These are phyloP conservation scores for Pseudorasbora parva DNA, from an alignment of 2,113 vertebrate genomes.

Conservation along the genomic window DNA sequence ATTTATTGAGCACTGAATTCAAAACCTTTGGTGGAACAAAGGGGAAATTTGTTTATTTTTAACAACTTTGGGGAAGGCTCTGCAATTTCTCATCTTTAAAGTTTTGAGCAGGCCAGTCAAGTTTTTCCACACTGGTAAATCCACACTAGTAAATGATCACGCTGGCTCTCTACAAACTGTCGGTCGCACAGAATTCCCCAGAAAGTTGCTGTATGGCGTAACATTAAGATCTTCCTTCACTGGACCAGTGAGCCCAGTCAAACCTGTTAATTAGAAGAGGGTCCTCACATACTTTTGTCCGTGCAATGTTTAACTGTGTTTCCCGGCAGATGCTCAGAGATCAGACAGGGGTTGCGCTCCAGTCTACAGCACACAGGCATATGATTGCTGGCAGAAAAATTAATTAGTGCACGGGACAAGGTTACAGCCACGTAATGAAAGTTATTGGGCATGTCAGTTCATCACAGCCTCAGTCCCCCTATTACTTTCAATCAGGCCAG, in stretches of 20 bases:
- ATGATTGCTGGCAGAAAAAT: conserved; percentile 68
- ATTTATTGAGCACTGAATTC: background rate
- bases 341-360: conserved; percentile 43
- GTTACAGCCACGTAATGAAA: conserved; percentile 77
- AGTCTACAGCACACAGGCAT: conserved; percentile 45
- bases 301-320: background rate
- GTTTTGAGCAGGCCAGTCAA: background rate
- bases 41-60: background rate
- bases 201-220: background rate
- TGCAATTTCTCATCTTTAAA: background rate
- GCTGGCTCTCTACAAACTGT: background rate
- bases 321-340: conserved; percentile 7
- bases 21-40: background rate
- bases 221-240: background rate
- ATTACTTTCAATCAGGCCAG: conserved; percentile 75
- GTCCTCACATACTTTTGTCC: background rate
- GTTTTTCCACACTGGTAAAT: background rate
- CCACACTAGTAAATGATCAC: background rate
- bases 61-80: background rate
- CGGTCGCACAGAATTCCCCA: background rate
- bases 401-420: conserved; percentile 73
- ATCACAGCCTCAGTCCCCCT: conserved; percentile 66
- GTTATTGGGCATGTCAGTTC: conserved; percentile 77
- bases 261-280: background rate
- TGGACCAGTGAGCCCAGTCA: background rate